Evolutionary conservation across 2,113 vertebrate genomes (phyloP).

Genomic region (Alexandromys fortis): DNA sequence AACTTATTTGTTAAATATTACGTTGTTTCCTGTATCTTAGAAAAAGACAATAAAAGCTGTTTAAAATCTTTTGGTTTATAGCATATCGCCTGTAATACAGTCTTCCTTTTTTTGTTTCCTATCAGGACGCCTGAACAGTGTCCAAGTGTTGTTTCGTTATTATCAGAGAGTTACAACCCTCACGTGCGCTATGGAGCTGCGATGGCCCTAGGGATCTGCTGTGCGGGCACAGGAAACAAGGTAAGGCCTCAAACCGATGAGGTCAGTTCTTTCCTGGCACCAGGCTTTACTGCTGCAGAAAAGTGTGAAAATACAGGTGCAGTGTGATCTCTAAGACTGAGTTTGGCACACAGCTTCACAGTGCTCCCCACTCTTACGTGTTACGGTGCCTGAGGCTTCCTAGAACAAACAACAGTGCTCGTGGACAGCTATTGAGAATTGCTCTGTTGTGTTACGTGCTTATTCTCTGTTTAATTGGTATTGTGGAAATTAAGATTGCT

Average conservation of each 20-base stretch:
- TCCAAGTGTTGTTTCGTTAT: conserved; percentile 96
- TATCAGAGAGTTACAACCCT: conserved; percentile 99
- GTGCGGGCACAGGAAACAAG: conserved; percentile 98
- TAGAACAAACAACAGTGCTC: not conserved
- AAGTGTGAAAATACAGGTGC: conserved; percentile 8
- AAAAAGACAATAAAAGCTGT: not conserved
- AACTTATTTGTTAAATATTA: not conserved
- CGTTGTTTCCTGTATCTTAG: not conserved
- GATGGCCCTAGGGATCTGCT: conserved; percentile 99
- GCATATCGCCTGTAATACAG: not conserved
- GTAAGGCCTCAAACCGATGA: conserved; percentile 80
- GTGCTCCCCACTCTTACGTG: not conserved
- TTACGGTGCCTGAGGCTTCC: not conserved
- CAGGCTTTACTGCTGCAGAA: not conserved
- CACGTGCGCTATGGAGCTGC: conserved; percentile 98
- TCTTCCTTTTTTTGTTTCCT: conserved; percentile 58
- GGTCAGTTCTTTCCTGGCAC: not conserved
- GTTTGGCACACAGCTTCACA: not conserved
- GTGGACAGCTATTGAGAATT: not conserved
- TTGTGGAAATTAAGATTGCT: not conserved
- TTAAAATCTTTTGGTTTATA: conserved; percentile 39
- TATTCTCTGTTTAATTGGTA: conserved; percentile 48
- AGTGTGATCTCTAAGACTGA: not conserved
- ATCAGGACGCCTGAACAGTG: conserved; percentile 98
- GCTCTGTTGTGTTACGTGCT: conserved; percentile 20